Conservation (phyloP, 2,113 vertebrate genomes). For the Camelus bactrianus region DNA sequence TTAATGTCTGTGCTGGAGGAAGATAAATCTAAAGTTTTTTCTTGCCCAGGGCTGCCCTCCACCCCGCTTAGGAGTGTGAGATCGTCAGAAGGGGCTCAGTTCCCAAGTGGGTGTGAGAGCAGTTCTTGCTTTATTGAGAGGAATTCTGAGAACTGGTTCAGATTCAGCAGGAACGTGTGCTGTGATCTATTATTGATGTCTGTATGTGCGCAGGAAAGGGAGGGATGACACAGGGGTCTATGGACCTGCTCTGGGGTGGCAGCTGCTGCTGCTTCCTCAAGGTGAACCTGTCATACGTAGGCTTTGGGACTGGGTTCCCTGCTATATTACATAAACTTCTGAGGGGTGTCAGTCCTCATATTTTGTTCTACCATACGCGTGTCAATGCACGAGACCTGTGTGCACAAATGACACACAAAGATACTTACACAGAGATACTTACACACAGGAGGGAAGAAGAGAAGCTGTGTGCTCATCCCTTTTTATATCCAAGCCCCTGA, state of each 20-base stretch:
- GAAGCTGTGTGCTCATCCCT: neutral
- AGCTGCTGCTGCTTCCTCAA: neutral
- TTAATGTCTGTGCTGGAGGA: neutral
- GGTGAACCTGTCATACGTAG: neutral
- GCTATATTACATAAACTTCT: neutral
- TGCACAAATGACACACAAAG: neutral
- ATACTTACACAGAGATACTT: neutral
- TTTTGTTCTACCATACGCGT: neutral
- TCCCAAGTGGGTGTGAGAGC: neutral
- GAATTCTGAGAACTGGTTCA: neutral
- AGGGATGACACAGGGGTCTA: neutral
- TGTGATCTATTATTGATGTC: neutral
- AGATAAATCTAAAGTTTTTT: conserved; percentile 23
- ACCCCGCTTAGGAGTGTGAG: neutral
- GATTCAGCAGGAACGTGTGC: neutral
- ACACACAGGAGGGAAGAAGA: neutral
- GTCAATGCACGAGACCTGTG: neutral
- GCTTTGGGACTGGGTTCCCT: neutral
- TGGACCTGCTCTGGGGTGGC: neutral
- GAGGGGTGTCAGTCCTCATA: neutral
- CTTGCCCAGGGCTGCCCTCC: neutral
- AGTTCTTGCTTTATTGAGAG: neutral
- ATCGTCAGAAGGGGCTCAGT: neutral
- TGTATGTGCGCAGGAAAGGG: neutral
- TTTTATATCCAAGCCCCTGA: neutral